Conservation (phyloP, 2,113 vertebrate species). For the Sinocyclocheilus anophthalmus region DNA sequence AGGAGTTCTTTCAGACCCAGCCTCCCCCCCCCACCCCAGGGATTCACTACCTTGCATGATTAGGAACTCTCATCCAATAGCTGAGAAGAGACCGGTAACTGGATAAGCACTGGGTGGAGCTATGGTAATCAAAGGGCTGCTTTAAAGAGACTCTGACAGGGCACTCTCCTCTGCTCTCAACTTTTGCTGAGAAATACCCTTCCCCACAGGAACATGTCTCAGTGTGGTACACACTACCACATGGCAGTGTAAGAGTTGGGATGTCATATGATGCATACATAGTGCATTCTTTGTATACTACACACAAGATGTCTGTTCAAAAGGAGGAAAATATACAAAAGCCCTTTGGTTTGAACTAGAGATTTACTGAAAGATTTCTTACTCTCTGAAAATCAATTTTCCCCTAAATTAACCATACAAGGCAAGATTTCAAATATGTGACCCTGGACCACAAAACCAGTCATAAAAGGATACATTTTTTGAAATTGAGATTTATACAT, state of each 20-base stretch:
- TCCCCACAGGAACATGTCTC: neutral
- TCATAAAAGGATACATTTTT: too few relatives aligned
- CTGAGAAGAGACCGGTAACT: slow-evolving; percentile 72
- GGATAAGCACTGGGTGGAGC: slow-evolving; percentile 78
- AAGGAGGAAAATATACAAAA: slow-evolving; percentile 37
- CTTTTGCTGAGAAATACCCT: slow-evolving; percentile 27
- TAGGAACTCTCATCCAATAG: slow-evolving; percentile 74
- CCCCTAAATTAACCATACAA: slow-evolving; percentile 38
- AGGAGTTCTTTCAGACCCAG: slow-evolving; percentile 81
- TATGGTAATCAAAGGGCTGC: slow-evolving; percentile 81
- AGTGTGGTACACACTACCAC: slow-evolving; percentile 12
- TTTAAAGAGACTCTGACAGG: slow-evolving; percentile 76
- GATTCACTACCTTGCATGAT: slow-evolving; percentile 84
- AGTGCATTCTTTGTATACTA: slow-evolving; percentile 28
- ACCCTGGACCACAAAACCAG: too few relatives aligned
- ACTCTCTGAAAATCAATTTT: slow-evolving; percentile 44
- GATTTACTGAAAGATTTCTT: slow-evolving; percentile 9
- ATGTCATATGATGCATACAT: neutral
- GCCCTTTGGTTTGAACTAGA: slow-evolving; percentile 38
- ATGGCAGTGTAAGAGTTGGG: neutral
- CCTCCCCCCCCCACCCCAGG: slow-evolving; percentile 72
- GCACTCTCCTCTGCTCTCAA: slow-evolving; percentile 55
- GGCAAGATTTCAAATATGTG: slow-evolving; percentile 35
- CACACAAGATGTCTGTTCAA: slow-evolving; percentile 42
- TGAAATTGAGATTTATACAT: too few relatives aligned